A percentile compares a stretch with the other conserved stretches of the same genome.
Evolutionary conservation across 2,888 invertebrate genomes (phyloP).

Genomic region (Ophonus ardosiacus): DNA sequence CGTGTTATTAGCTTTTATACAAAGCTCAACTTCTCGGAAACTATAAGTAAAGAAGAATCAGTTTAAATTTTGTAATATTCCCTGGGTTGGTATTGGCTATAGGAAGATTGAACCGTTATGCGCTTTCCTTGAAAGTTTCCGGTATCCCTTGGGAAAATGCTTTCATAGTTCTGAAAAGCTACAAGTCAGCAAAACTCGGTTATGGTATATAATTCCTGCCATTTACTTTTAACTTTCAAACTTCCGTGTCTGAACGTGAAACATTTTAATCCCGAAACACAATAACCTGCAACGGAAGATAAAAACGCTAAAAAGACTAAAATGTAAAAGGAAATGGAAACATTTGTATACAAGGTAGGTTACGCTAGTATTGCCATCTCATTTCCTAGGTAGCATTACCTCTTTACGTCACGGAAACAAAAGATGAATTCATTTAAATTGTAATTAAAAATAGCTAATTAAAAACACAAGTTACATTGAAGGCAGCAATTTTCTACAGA

Average conservation of each 20-base stretch:
- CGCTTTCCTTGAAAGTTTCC: neutral
- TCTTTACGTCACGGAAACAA: slow-evolving; percentile 31
- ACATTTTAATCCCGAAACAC: slow-evolving; percentile 21
- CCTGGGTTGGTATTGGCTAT: neutral
- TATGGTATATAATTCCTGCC: neutral
- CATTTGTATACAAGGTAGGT: slow-evolving; percentile 32
- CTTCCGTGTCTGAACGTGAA: neutral
- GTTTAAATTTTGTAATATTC: neutral
- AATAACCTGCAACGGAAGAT: slow-evolving; percentile 41
- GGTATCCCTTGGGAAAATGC: neutral
- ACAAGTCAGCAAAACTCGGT: neutral
- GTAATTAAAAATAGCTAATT: slow-evolving; percentile 56
- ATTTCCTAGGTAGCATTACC: slow-evolving; percentile 29
- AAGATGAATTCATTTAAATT: slow-evolving; percentile 51
- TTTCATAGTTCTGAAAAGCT: neutral
- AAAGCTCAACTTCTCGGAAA: neutral
- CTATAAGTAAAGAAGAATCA: neutral
- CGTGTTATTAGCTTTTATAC: neutral
- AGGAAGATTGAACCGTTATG: neutral
- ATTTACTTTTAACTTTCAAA: slow-evolving; percentile 2
- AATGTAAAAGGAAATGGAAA: slow-evolving; percentile 37
- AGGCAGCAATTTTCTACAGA: neutral
- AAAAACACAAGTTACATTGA: slow-evolving; percentile 29
- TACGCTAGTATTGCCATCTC: slow-evolving; percentile 22
- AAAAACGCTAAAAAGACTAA: slow-evolving; percentile 1